Conservation (phyloP, 2,888 invertebrate genomes). For the Brassicogethes aeneus region DNA sequence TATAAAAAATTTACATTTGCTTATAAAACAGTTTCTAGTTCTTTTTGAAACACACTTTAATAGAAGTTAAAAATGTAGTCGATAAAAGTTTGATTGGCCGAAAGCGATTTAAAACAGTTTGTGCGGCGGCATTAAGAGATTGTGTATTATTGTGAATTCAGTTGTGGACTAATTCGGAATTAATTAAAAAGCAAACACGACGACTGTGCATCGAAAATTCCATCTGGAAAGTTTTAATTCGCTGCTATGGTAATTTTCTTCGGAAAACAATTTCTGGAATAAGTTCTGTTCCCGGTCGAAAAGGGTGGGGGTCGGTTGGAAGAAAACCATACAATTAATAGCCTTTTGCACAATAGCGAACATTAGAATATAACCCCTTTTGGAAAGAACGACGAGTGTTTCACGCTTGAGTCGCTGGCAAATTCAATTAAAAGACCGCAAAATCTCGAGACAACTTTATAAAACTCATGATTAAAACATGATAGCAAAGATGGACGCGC, state of each 20-base stretch:
- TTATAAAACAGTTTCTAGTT: too few species aligned
- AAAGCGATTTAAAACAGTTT: too few species aligned
- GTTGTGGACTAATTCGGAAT: background rate
- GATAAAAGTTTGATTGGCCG: too few species aligned
- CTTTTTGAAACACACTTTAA: too few species aligned
- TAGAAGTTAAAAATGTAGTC: too few species aligned
- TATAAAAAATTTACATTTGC: too few species aligned
- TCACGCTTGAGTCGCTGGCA: constrained; percentile 26
- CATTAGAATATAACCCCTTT: constrained; percentile 21
- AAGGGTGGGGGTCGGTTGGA: too few species aligned
- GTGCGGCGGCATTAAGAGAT: too few species aligned
- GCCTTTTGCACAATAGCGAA: constrained; percentile 16
- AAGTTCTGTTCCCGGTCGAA: too few species aligned
- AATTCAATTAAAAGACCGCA: constrained; percentile 29
- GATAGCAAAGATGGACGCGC: too few species aligned
- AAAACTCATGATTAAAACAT: constrained; percentile 37
- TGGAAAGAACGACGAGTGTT: constrained; percentile 22
- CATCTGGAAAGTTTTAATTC: constrained; percentile 14
- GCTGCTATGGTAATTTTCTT: constrained; percentile 8
- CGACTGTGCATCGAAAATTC: constrained; percentile 8
- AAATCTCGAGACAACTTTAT: constrained; percentile 30
- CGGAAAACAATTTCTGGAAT: constrained; percentile 10
- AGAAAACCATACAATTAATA: constrained; percentile 18
- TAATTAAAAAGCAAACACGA: constrained; percentile 4
- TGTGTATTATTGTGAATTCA: too few species aligned